A percentile compares a stretch with the other conserved stretches of the same genome.
Evolutionary conservation across 2,113 vertebrate species (phyloP).

Genomic region (Cavia porcellus): DNA sequence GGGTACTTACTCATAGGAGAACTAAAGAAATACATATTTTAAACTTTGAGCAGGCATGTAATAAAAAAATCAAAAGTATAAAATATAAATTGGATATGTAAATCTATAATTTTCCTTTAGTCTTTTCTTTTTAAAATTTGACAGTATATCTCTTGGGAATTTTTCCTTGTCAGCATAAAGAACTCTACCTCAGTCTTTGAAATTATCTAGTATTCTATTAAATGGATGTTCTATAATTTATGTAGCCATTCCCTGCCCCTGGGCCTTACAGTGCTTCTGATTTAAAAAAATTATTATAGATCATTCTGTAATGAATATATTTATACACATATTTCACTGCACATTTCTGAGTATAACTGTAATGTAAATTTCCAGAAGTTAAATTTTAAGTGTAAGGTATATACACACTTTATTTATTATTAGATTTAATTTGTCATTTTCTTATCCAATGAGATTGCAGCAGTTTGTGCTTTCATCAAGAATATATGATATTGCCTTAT

Average conservation of each 20-base stretch:
- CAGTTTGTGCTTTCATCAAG: slow-evolving; percentile 37
- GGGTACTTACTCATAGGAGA: neutral
- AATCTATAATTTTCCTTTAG: slow-evolving; percentile 31
- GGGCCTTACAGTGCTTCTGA: neutral
- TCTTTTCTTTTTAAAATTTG: slow-evolving; percentile 44
- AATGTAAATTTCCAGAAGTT: neutral
- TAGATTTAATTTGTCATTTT: slow-evolving; percentile 44
- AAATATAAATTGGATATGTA: neutral
- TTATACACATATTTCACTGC: slow-evolving; percentile 37
- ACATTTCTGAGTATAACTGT: slow-evolving; percentile 30
- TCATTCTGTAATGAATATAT: slow-evolving; percentile 50
- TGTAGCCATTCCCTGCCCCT: slow-evolving; percentile 41
- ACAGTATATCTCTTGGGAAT: neutral
- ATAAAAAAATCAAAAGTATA: neutral
- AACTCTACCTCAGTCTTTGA: slow-evolving; percentile 43
- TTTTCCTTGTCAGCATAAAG: slow-evolving; percentile 57
- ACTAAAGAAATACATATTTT: slow-evolving; percentile 52
- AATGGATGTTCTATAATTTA: slow-evolving; percentile 70
- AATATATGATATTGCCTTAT: neutral
- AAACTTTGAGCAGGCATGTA: neutral
- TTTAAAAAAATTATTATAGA: slow-evolving; percentile 10
- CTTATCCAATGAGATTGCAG: neutral
- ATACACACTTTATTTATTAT: slow-evolving; percentile 48
- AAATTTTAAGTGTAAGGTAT: slow-evolving; percentile 9
- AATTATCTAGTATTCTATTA: slow-evolving; percentile 66